Conservation (phyloP, 30 jellyfish, hydroid and myxozoan species). For the Sanderia malayensis region DNA sequence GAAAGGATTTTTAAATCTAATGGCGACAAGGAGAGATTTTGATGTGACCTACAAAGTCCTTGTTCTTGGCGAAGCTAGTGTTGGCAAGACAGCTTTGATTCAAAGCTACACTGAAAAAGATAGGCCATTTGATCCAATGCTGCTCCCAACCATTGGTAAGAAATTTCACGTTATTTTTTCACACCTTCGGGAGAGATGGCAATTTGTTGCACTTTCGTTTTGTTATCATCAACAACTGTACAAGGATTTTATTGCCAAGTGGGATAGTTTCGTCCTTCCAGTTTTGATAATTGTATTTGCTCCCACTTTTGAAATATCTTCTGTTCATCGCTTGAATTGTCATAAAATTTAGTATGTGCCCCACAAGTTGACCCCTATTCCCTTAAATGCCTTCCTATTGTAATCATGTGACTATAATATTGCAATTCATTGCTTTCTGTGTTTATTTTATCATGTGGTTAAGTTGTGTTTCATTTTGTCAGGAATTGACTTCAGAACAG, state of each 20-base stretch:
- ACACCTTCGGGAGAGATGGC: no score
- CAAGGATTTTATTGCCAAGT: not conserved
- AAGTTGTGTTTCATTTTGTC: not conserved
- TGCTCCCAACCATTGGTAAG: conserved; percentile 88
- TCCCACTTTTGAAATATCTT: not conserved
- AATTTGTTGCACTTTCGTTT: no score
- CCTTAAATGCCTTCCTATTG: no score
- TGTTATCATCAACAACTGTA: not conserved
- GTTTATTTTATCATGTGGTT: no score
- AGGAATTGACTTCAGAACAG: conserved; percentile 83
- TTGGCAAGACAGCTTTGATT: conserved; percentile 88
- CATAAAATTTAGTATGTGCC: no score
- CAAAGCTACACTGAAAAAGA: conserved; percentile 57
- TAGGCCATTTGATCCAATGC: conserved; percentile 48
- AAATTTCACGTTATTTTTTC: no score
- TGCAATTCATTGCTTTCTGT: no score
- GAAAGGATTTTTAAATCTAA: no score
- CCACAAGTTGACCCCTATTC: no score
- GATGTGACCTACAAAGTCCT: conserved; percentile 80
- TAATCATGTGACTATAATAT: no score
- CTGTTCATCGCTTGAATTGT: not conserved
- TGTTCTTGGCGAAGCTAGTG: conserved; percentile 77
- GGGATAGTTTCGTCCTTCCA: not conserved
- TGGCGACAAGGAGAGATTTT: conserved; percentile 6
- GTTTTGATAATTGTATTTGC: not conserved